Conservation (phyloP, 2,797 vertebrate species). For the Chromobotia macracanthus region DNA sequence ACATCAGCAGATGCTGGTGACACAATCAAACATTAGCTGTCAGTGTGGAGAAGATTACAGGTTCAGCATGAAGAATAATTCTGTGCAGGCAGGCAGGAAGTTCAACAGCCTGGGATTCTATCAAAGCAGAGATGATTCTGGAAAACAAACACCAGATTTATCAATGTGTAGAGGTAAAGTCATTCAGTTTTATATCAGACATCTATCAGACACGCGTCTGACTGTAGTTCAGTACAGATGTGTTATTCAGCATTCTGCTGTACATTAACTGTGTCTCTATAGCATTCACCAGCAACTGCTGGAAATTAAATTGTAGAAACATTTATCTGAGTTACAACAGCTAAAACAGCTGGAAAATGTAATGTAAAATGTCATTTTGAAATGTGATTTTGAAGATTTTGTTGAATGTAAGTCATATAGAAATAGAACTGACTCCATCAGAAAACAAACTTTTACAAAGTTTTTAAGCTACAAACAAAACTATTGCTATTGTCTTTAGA, state of each 20-base stretch:
- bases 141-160: conserved; percentile 73
- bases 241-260: conserved; percentile 27
- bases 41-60: not conserved
- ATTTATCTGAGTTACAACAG: not conserved
- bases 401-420: not conserved
- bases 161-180: conserved; percentile 80
- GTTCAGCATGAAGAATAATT: not conserved
- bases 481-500: too few relatives aligned
- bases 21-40: conserved; percentile 29
- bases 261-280: not conserved
- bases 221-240: conserved; percentile 81
- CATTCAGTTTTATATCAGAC: conserved; percentile 80
- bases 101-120: conserved; percentile 1
- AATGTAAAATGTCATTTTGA: too few relatives aligned
- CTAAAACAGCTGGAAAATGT: too few relatives aligned
- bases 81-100: not conserved
- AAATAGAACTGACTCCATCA: too few relatives aligned
- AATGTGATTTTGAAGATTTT: not conserved
- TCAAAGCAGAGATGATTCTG: conserved; percentile 25
- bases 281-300: not conserved
- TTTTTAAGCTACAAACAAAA: too few relatives aligned
- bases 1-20: not conserved
- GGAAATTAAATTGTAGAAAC: not conserved
- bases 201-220: conserved; percentile 81
- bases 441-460: too few relatives aligned